Conservation (phyloP, 2,888 invertebrate genomes). For the Panzeria rudis region DNA sequence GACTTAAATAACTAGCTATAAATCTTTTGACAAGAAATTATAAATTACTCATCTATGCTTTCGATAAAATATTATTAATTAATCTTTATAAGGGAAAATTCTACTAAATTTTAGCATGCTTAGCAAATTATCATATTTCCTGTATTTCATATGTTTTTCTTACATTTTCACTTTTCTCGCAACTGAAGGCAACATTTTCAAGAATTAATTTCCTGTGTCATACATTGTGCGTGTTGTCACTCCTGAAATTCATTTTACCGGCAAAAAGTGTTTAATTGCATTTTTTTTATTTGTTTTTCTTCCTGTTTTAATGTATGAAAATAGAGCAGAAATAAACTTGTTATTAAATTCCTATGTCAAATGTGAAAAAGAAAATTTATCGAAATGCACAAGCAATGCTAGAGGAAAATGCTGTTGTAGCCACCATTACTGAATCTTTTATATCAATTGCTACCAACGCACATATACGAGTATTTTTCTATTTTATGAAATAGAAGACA, state of each 20-base stretch:
- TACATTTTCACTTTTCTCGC: background rate
- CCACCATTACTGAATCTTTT: too few species aligned
- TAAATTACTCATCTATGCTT: background rate
- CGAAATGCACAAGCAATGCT: too few species aligned
- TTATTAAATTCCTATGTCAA: background rate
- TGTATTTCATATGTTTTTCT: background rate
- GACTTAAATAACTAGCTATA: too few species aligned
- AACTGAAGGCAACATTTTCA: background rate
- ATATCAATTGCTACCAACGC: too few species aligned
- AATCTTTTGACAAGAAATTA: constrained; percentile 51
- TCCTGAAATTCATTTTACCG: constrained; percentile 21
- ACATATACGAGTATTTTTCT: too few species aligned
- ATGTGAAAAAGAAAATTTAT: background rate
- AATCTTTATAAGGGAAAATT: background rate
- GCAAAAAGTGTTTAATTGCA: constrained; percentile 55
- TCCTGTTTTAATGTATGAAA: constrained; percentile 35
- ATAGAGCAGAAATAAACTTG: background rate
- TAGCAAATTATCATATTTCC: background rate
- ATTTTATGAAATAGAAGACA: too few species aligned
- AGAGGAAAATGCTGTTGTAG: too few species aligned
- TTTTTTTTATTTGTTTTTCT: background rate
- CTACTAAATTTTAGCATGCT: background rate
- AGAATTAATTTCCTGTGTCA: constrained; percentile 20
- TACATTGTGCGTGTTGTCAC: constrained; percentile 4
- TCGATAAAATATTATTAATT: background rate